Percentiles rank a stretch among this genome's conserved stretches.
Conservation (phyloP, 2,888 invertebrate species). For the Volucella inflata region DNA sequence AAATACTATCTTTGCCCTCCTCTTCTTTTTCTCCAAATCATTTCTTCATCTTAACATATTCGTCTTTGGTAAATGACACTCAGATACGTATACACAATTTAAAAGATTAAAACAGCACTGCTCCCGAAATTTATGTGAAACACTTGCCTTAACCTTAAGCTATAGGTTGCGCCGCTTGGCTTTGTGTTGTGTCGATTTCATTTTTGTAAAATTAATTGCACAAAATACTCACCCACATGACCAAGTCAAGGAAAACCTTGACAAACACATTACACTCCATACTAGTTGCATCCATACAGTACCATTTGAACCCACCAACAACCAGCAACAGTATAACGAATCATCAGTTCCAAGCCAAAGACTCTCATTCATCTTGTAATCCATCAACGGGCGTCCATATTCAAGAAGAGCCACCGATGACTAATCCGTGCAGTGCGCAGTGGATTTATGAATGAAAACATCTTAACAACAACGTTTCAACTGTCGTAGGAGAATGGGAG, state of each 20-base stretch:
- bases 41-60: no score
- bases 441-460: constrained; percentile 74
- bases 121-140: no score
- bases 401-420: constrained; percentile 56
- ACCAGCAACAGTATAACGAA: constrained; percentile 46
- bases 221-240: constrained; percentile 33
- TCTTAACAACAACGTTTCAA: constrained; percentile 4
- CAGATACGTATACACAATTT: no score
- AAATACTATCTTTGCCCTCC: no score
- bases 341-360: constrained; percentile 24
- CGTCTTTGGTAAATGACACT: no score
- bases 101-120: no score
- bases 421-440: constrained; percentile 59
- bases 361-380: constrained; percentile 58
- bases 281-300: constrained; percentile 8
- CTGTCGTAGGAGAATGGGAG: constrained; percentile 66
- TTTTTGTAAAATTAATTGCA: constrained; percentile 15
- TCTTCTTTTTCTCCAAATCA: no score
- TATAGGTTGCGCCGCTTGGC: no score
- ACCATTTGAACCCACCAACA: not conserved
- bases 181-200: not conserved
- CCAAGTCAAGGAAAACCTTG: constrained; percentile 38
- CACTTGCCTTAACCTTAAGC: no score
- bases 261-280: constrained; percentile 1
- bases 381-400: constrained; percentile 72